phyloP scores from a whole-genome alignment of 2,797 vertebrate genomes.

The Crax fasciolata region DNA sequence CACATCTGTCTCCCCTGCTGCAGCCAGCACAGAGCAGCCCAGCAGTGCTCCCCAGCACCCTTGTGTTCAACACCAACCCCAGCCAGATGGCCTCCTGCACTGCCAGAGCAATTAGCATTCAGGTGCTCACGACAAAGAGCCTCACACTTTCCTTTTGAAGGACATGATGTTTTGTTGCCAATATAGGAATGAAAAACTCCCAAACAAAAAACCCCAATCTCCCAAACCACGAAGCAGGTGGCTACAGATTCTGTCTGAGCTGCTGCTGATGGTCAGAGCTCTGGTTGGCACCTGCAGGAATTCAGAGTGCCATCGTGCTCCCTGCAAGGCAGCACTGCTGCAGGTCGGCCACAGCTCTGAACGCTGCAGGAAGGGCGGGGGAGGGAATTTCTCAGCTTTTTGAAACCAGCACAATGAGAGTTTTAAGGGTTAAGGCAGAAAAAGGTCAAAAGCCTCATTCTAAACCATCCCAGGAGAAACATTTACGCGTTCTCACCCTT shows the following conservation, averaged over 20 bases:
- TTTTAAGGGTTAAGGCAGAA: constrained; percentile 51
- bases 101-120: neutral
- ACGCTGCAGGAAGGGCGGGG: neutral
- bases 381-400: neutral
- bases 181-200: neutral
- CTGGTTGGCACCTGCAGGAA: neutral
- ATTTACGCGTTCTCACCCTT: constrained; percentile 20
- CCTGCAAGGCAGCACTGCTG: neutral
- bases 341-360: neutral
- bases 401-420: neutral
- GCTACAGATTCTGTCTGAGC: neutral
- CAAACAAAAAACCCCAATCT: neutral
- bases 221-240: neutral
- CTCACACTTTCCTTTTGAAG: neutral
- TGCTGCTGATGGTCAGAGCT: neutral
- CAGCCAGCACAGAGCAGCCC: neutral
- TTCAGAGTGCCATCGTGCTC: neutral
- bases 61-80: neutral
- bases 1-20: neutral
- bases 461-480: constrained; percentile 48
- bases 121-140: neutral
- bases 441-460: constrained; percentile 29
- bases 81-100: neutral
- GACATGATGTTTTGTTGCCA: neutral
- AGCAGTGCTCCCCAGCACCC: neutral